A percentile compares a stretch with the other conserved stretches of the same genome.
phyloP scores from a whole-genome alignment of 2,113 vertebrate species.

The Micromys minutus region DNA sequence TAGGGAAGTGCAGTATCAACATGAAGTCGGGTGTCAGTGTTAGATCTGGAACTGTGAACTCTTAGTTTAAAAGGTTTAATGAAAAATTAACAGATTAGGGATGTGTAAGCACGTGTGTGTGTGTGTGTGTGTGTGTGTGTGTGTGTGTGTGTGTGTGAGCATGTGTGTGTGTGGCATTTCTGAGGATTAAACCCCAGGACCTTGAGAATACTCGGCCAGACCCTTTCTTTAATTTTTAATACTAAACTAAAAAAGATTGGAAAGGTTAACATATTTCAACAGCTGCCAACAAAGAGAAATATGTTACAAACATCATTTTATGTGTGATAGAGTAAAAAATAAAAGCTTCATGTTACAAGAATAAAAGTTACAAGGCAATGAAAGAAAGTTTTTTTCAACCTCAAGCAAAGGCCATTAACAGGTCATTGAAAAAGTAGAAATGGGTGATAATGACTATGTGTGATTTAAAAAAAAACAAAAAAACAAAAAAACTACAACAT shows the following conservation, averaged over 20 bases:
- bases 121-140: not conserved
- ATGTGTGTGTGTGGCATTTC: no score
- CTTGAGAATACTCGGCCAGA: not conserved
- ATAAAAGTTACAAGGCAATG: not conserved
- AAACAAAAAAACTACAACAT: not conserved
- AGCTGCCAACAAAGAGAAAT: constrained; percentile 28
- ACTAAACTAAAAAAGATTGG: constrained; percentile 39
- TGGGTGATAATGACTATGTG: not conserved
- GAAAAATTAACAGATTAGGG: not conserved
- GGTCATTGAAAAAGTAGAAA: not conserved
- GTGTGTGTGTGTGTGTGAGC: not conserved
- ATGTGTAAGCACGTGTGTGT: no score
- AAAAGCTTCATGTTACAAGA: constrained; percentile 3
- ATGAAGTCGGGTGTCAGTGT: constrained; percentile 49
- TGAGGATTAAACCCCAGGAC: not conserved
- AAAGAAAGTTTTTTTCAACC: not conserved
- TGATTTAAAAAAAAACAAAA: not conserved
- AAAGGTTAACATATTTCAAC: constrained; percentile 15
- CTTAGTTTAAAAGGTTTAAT: not conserved
- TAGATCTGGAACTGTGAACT: not conserved
- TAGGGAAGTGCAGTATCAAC: constrained; percentile 39
- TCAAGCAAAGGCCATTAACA: not conserved
- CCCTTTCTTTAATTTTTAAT: constrained; percentile 32
- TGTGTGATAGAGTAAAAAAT: not conserved
- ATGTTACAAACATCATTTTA: not conserved